Base-by-base conservation (phyloP, 2,113 vertebrate genomes). In the Potamarius usumacintae region DNA sequence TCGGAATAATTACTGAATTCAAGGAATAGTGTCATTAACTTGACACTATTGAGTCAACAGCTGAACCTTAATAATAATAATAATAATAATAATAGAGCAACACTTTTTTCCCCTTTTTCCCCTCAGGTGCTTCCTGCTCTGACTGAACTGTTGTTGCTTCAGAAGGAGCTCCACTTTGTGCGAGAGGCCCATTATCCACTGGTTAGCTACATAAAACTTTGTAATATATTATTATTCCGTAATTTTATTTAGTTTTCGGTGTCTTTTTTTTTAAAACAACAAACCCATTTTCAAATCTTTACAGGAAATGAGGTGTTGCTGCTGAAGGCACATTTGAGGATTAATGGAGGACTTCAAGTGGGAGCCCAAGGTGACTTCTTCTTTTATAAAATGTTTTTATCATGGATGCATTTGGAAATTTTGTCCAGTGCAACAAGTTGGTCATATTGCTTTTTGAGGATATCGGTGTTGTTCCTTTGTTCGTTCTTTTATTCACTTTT, bases 291-390 rank as follows among this genome's bases (percentile, higher is more conserved):
- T 14, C 30, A 65, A 50, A 50, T 52, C 22, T 22, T 69, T 1
- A 53, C 18, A 55, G 80, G 42, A 63, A 58, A 83, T 86, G 80
- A 58, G 15, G 10, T 11, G 9, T 58, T 63, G 65, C n/a, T 60
- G 53, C 87, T 92, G 84, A 78, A 84, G 78, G 81, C 17, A 14
- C 85, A 88, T 3, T 90, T 91, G 86, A 60, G 14, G 17, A 25
- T 22, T 88, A 79, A 1, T 94, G 84, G 88, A 85, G 27, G 57
- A 25, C 9, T 50, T 94, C 0, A 74, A 86, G 10, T 79, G 86
- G 1, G 88, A 94, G 77, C 90, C 93, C 52, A 92, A 65, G 92
- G 95, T 95, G 20, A 50, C 20, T 1, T 50, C 20, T 1, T 50
- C 34, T 42, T 62, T 82, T 25, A 5, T 42, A 25, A 8, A 30